Evolutionary conservation across 2,888 invertebrate species (phyloP).

Genomic region (Platypus cylindrus): DNA sequence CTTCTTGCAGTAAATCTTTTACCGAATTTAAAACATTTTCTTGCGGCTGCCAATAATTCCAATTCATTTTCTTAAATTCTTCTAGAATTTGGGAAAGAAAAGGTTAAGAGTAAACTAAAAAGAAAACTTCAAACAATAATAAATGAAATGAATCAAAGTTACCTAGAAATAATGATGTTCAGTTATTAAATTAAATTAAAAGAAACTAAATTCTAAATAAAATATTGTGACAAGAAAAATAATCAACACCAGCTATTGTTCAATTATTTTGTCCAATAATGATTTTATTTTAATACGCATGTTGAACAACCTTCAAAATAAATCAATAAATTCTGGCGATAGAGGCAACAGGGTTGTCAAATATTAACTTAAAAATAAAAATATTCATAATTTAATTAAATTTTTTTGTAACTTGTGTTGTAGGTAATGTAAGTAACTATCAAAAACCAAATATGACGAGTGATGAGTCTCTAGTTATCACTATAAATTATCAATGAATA

Average conservation of each 20-base stretch:
- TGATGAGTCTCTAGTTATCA: too few relatives aligned
- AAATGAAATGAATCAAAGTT: not conserved
- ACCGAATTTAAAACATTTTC: conserved; percentile 91
- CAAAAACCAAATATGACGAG: too few relatives aligned
- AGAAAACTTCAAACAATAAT: not conserved
- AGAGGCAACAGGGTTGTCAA: not conserved
- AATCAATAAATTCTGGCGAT: conserved; percentile 6
- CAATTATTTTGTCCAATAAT: too few relatives aligned
- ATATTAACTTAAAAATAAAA: too few relatives aligned
- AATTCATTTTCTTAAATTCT: conserved; percentile 36
- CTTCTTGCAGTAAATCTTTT: conserved; percentile 90
- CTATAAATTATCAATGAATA: too few relatives aligned
- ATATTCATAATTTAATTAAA: too few relatives aligned
- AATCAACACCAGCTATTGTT: conserved; percentile 8
- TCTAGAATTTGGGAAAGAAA: conserved; percentile 12
- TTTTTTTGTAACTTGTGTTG: too few relatives aligned
- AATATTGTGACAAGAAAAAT: conserved; percentile 11
- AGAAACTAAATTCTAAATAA: too few relatives aligned
- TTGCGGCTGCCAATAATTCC: conserved; percentile 81
- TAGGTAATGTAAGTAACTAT: too few relatives aligned
- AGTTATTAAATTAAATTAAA: too few relatives aligned
- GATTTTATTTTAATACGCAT: too few relatives aligned
- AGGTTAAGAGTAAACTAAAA: conserved; percentile 19
- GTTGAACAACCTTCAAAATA: conserved; percentile 6
- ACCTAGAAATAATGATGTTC: too few relatives aligned